Evolutionary conservation across 2,113 vertebrate species (phyloP), one percentile per base, ranked within the genome.

Genomic region (Phyllostomus discolor): DNA sequence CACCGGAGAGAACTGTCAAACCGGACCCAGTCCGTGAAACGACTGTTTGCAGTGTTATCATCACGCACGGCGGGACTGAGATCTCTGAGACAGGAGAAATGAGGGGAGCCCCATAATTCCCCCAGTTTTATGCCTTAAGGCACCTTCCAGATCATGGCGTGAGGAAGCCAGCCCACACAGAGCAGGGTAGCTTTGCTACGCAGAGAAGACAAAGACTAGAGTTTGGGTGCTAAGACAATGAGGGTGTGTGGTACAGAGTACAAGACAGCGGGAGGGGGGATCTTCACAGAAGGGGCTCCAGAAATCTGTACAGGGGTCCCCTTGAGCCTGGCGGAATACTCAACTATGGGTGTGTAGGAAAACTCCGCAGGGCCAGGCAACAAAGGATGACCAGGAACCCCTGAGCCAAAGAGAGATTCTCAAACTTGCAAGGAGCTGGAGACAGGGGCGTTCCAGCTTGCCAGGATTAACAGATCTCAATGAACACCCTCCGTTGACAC

Each of bases 21-120:
- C 5, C 5, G 35, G 20, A 43, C 48, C 28, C 38, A 73, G 35
- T 11, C 1, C 5, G 10, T 24, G 75, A 50, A 38, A 62, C 75
- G 19, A 16, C 41, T 1, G 31, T 16, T 48, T 14, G 33, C 33
- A 22, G 26, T n/a, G 57, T 28, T 10, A 15, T n/a, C 54, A 35
- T 10, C 54, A 35, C 46, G 26, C 28, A 4, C 2, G 5, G 2
- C n/a, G 52, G 43, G 35, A 8, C 15, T 26, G 10, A 26, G 78
- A 14, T 19, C 26, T 28, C 54, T 24, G 14, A 73, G 9, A 26
- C n/a, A 41, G 35, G 54, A 24, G 31, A n/a, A 28, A n/a, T n/a
- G 11, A 64, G 76, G 7, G 16, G 7, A n/a, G 20, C 1, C 15
- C 54, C n/a, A 2, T 0, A 4, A 8, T 0, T 10, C 12, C 26